These are phyloP conservation scores for Colletes gigas DNA, from an alignment of 1,140 invertebrate genomes.

Conservation along the genomic window DNA sequence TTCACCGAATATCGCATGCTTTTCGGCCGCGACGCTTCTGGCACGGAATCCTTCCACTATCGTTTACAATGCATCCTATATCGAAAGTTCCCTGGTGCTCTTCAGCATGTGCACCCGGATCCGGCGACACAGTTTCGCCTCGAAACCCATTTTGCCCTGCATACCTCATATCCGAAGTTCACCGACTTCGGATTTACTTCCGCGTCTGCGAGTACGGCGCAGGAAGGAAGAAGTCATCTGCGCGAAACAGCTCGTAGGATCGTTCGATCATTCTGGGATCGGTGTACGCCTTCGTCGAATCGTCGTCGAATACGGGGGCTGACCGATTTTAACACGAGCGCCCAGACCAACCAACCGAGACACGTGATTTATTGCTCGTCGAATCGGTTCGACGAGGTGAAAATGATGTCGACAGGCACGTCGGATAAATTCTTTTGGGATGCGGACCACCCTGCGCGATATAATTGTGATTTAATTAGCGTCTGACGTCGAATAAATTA, in stretches of 20 bases:
- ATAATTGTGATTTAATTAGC: background rate
- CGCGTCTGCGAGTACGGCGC: conserved; percentile 29
- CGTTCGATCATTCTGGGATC: conserved; percentile 20
- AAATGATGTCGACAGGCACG: no score
- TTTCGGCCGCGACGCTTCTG: background rate
- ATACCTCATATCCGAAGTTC: conserved; percentile 55
- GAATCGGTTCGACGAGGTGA: background rate
- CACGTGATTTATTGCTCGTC: background rate
- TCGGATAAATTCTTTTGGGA: background rate
- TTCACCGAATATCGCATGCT: conserved; percentile 34
- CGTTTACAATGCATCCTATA: conserved; percentile 44
- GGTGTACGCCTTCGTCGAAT: no score
- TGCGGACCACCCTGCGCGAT: no score
- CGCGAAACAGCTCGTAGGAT: conserved; percentile 44
- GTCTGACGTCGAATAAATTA: background rate
- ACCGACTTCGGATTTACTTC: conserved; percentile 52
- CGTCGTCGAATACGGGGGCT: background rate
- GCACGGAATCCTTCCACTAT: conserved; percentile 35
- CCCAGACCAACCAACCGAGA: background rate
- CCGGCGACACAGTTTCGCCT: conserved; percentile 43
- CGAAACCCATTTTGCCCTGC: conserved; percentile 25
- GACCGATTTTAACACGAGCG: conserved; percentile 7
- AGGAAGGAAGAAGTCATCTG: conserved; percentile 56
- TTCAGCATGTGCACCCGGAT: conserved; percentile 11
- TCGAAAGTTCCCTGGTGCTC: conserved; percentile 31